These are phyloP conservation scores for Caradrina kadenii DNA, from an alignment of 2,888 invertebrate genomes.

Conservation along the genomic window DNA sequence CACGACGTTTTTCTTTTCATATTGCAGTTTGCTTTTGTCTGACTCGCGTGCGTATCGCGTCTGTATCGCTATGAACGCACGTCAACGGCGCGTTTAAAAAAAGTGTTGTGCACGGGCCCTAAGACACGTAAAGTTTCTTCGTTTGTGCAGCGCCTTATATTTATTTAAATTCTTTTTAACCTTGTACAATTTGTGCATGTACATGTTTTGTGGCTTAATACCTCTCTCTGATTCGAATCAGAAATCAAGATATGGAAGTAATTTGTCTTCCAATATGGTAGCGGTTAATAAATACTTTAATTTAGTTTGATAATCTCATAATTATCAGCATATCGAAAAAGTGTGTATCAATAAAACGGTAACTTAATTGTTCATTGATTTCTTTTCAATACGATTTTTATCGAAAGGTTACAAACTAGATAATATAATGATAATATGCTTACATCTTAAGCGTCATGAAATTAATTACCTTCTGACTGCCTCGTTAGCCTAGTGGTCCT, in stretches of 20 bases:
- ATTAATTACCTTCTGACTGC: too few relatives aligned
- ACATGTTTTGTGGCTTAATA: neutral
- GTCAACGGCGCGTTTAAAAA: too few relatives aligned
- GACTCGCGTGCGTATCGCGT: too few relatives aligned
- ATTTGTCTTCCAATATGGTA: conserved; percentile 4
- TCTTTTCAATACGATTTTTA: conserved; percentile 9
- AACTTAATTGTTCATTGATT: conserved; percentile 3
- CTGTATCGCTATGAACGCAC: too few relatives aligned
- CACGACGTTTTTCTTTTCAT: too few relatives aligned
- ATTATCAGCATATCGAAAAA: conserved; percentile 12
- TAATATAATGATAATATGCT: neutral
- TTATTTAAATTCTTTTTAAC: neutral
- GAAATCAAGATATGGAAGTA: neutral
- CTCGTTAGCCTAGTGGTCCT: too few relatives aligned
- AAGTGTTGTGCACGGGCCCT: too few relatives aligned
- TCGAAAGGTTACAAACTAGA: conserved; percentile 2
- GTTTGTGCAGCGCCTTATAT: neutral
- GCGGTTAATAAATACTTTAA: conserved; percentile 9
- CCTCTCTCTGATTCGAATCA: neutral
- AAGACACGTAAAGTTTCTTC: too few relatives aligned
- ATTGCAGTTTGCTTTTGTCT: too few relatives aligned
- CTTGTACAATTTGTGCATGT: neutral
- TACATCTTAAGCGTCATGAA: conserved; percentile 11
- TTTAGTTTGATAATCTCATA: conserved; percentile 8
- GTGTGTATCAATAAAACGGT: conserved; percentile 1